These are phyloP conservation scores for Philopotamus ludificatus DNA, from an alignment of 1,140 invertebrate genomes.

Conservation along the genomic window DNA sequence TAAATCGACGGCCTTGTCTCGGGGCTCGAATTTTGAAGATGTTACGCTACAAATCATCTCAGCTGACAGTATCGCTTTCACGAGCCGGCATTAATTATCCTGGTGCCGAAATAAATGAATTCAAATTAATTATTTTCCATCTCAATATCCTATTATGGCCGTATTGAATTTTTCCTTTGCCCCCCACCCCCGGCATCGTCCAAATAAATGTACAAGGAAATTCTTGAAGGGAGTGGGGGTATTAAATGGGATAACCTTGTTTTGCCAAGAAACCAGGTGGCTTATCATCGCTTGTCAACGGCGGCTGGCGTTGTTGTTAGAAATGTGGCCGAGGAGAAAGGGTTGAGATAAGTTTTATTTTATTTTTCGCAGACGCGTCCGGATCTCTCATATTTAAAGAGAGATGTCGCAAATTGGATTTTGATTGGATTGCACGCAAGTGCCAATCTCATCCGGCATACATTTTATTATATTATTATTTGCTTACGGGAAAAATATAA, in stretches of 20 bases:
- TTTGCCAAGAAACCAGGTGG: not conserved
- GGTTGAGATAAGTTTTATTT: not conserved
- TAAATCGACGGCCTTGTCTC: not conserved
- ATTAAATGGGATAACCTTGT: not conserved
- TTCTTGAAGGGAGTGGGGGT: not conserved
- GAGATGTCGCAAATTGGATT: too few species aligned
- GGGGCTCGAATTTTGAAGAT: not conserved
- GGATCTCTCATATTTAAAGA: too few species aligned
- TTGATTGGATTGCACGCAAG: too few species aligned
- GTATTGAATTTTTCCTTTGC: not conserved
- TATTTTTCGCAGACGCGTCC: too few species aligned
- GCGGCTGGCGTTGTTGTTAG: conserved; percentile 7
- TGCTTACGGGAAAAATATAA: too few species aligned
- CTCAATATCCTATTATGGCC: not conserved
- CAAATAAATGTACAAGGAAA: not conserved
- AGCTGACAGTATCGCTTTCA: not conserved
- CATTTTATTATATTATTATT: too few species aligned
- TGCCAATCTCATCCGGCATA: too few species aligned
- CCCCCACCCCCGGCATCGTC: not conserved
- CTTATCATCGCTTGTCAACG: conserved; percentile 4
- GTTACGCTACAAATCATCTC: not conserved
- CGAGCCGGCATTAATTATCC: not conserved
- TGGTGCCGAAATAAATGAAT: too few species aligned
- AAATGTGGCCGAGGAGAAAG: conserved; percentile 9
- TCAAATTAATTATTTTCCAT: too few species aligned